Evolutionary conservation across 2,113 vertebrate genomes (phyloP).

Genomic region (Phalacrocorax carbo): DNA sequence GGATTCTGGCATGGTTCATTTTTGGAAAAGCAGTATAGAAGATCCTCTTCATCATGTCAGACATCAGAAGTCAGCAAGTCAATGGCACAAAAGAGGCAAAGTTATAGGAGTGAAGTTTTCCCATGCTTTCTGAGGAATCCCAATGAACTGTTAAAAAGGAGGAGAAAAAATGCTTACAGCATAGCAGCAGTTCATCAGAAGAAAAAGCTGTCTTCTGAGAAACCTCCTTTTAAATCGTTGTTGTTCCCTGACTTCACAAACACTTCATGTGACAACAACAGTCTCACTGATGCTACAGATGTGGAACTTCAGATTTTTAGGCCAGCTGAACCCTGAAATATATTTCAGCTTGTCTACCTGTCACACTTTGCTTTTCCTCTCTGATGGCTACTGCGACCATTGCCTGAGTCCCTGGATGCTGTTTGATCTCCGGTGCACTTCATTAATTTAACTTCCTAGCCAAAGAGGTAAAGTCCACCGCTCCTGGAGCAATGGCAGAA

Average conservation of each 20-base stretch:
- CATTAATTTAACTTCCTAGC: neutral
- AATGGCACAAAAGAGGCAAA: neutral
- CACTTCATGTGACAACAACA: neutral
- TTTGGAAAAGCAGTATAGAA: neutral
- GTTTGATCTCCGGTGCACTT: neutral
- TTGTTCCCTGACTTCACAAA: neutral
- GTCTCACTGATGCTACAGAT: neutral
- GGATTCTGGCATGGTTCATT: neutral
- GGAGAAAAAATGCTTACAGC: neutral
- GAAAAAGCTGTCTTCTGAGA: neutral
- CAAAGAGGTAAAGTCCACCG: constrained; percentile 1
- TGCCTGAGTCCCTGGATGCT: neutral
- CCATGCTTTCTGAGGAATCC: neutral
- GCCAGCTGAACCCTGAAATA: neutral
- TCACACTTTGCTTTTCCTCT: neutral
- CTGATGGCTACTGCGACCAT: neutral
- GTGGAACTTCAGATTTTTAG: neutral
- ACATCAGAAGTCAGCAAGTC: neutral
- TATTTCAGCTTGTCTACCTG: neutral
- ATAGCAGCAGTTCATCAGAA: neutral
- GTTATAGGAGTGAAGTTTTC: neutral
- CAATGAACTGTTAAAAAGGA: neutral
- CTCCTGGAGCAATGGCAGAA: neutral
- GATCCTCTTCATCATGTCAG: neutral
- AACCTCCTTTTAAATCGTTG: neutral